Evolutionary conservation across 1,140 invertebrate genomes (phyloP), one percentile per base, ranked within the genome.

Genomic region (Galleria mellonella): DNA sequence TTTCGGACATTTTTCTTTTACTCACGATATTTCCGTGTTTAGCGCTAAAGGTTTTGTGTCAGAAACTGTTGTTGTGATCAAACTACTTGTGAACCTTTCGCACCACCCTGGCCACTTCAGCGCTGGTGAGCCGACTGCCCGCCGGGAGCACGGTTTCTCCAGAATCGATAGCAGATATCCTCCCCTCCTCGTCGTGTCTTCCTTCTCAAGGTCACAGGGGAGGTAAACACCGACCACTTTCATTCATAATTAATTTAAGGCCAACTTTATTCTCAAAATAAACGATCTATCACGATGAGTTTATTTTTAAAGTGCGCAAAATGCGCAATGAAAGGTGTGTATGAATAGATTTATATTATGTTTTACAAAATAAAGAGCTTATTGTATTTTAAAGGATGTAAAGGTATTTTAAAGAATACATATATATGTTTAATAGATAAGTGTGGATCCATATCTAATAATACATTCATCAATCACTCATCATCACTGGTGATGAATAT

Each of bases 171-270:
- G 48, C 46, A 42, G 53, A 51, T 36, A 55, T 54, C 48, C 30
- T 43, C 41, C 55, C 44, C 56, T 59, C 47, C 49, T 66, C 56
- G 33, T 36, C 43, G 38, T 58, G 55, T 50, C 47, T 46, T 54
- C 56, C 43, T 54, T 40, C 30, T 68, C 73, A 72, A 77, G 75
- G 70, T 79, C 67, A 64, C 59, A 47, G 55, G 55, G 63, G 58
- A 83, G 77, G 79, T 79, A 83, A 83, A 83, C 66, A 76, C 52
- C 36, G 43, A 50, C 40, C 50, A 61, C 43, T 67, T 66, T 68
- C 57, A 75, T 75, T 64, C 56, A 62, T 65, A 54, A 55, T 60
- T 55, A 53, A 46, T 51, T 43, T 43, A 36, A 14, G 15, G 14
- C 7, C 33, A 7, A 36, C 17, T 36, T 36, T 15, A 12, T 14